Conservation (phyloP, 2,888 invertebrate species). For the Eilema depressum region DNA sequence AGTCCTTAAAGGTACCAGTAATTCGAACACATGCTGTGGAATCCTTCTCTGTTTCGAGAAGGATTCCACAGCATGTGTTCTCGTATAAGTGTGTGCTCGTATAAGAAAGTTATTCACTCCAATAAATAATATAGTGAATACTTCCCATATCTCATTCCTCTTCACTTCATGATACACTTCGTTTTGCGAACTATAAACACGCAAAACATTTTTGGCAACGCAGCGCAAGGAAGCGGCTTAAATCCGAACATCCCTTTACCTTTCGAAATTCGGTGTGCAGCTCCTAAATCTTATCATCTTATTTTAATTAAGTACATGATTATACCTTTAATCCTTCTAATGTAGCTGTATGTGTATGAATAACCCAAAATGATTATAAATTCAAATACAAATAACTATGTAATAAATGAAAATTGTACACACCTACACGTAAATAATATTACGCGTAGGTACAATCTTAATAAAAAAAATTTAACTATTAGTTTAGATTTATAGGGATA, state of each 20-base stretch:
- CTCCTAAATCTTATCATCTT: not conserved
- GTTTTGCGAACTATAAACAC: not conserved
- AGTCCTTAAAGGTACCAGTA: not conserved
- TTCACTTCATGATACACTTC: conserved; percentile 2
- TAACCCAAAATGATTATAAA: not conserved
- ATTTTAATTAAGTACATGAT: not conserved
- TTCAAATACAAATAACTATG: too few species aligned
- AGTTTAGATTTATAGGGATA: too few species aligned
- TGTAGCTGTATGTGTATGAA: not conserved
- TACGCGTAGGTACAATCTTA: too few species aligned
- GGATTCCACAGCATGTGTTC: too few species aligned
- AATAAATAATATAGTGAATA: not conserved
- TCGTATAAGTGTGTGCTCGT: not conserved
- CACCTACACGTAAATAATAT: too few species aligned
- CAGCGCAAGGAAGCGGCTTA: not conserved
- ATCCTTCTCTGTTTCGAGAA: not conserved
- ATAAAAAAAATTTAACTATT: too few species aligned
- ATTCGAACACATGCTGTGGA: too few species aligned
- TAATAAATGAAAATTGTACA: too few species aligned
- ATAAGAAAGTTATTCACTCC: not conserved
- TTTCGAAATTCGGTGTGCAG: not conserved
- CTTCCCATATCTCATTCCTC: not conserved
- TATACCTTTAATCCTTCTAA: not conserved
- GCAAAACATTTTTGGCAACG: not conserved
- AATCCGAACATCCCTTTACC: not conserved